phyloP scores from a whole-genome alignment of 2,113 vertebrate genomes.

The Chamaetylas fuelleborni region DNA sequence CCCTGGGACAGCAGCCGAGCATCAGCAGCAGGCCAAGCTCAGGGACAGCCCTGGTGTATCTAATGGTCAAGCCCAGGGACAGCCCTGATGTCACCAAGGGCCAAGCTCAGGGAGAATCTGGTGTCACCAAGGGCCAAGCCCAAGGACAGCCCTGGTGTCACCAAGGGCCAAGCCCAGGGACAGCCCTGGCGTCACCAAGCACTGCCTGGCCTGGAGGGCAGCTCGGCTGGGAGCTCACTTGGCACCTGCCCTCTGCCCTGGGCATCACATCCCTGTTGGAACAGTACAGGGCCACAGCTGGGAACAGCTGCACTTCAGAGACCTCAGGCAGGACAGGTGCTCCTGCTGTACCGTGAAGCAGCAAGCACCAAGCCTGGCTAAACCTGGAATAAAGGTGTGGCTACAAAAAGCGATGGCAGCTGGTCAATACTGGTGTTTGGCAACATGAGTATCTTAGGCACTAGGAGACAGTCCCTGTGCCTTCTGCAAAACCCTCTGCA shows the following conservation, averaged over 20 bases:
- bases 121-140: background rate
- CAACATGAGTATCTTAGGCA: background rate
- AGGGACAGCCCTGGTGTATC: background rate
- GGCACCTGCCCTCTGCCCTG: background rate
- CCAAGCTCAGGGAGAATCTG: background rate
- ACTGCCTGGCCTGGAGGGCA: background rate
- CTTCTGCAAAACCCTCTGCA: background rate
- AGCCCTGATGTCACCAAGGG: background rate
- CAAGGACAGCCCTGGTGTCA: background rate
- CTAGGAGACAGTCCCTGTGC: background rate
- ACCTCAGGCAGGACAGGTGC: background rate
- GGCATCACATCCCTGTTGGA: background rate
- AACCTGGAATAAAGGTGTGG: background rate
- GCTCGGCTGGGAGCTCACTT: background rate
- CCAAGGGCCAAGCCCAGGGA: too few species aligned
- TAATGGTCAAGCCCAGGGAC: background rate
- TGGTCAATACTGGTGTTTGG: fast-evolving
- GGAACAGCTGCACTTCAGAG: background rate
- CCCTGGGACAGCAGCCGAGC: background rate
- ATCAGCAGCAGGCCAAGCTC: background rate
- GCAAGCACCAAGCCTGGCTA: background rate
- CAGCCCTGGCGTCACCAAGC: background rate
- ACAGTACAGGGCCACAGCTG: background rate
- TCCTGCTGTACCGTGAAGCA: background rate
- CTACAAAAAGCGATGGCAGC: background rate